Evolutionary conservation across 2,888 invertebrate species (phyloP).

Genomic region (Euzetes globulus): DNA sequence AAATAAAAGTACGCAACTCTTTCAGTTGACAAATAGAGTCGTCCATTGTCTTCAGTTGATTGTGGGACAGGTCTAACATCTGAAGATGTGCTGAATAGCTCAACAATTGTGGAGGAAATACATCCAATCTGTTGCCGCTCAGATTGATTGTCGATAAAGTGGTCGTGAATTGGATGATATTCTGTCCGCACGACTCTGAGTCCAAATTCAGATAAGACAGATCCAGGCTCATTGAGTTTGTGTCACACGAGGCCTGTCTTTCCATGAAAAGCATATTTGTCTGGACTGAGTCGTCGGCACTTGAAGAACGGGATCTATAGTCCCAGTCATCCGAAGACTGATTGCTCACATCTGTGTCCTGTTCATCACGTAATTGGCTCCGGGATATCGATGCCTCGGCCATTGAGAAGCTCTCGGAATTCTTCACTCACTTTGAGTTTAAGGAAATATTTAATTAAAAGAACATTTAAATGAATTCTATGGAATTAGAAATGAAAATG

Average conservation of each 20-base stretch:
- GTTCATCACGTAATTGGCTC: too few relatives aligned
- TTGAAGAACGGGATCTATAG: background rate
- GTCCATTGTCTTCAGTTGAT: background rate
- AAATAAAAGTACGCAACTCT: conserved; percentile 58
- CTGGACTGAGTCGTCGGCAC: background rate
- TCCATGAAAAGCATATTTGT: background rate
- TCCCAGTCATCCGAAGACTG: background rate
- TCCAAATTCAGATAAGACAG: conserved; percentile 59
- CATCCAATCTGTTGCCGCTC: conserved; percentile 72
- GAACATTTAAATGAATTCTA: too few relatives aligned
- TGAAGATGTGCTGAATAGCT: conserved; percentile 62
- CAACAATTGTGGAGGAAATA: conserved; percentile 68
- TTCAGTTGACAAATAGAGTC: conserved; percentile 8
- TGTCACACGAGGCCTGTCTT: background rate
- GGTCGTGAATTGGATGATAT: conserved; percentile 50
- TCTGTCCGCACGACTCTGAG: conserved; percentile 47
- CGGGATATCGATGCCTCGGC: background rate
- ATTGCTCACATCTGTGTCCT: background rate
- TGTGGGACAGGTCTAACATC: conserved; percentile 27
- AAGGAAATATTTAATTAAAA: too few relatives aligned
- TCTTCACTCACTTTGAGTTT: too few relatives aligned
- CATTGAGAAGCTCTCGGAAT: too few relatives aligned
- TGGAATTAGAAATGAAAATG: too few relatives aligned
- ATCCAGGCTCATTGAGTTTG: conserved; percentile 51
- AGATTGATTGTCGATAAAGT: conserved; percentile 67